These are phyloP conservation scores for Chionis minor DNA, from an alignment of 2,113 vertebrate species.

Conservation along the genomic window DNA sequence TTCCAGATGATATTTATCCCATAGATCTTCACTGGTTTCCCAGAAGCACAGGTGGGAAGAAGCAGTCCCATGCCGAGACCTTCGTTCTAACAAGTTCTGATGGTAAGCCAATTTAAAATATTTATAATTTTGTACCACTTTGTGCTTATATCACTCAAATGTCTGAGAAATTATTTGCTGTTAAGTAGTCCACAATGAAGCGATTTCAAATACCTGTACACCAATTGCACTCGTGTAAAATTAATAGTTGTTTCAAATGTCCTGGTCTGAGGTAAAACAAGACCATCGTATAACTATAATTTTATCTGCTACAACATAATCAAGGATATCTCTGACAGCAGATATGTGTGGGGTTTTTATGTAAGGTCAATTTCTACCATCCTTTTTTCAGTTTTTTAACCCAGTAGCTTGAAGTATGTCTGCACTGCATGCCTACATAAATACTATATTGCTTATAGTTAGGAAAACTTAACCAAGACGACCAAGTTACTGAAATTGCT, in stretches of 20 bases:
- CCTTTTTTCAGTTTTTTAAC: background rate
- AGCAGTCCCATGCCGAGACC: constrained; percentile 85
- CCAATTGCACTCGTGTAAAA: background rate
- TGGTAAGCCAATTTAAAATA: constrained; percentile 74
- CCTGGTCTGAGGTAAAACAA: too few relatives aligned
- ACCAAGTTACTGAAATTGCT: background rate
- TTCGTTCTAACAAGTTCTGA: constrained; percentile 95
- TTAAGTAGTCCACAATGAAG: background rate
- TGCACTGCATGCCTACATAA: background rate
- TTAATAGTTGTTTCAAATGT: background rate
- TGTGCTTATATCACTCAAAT: background rate
- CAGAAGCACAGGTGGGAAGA: constrained; percentile 85
- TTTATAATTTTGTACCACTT: background rate
- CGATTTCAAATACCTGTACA: background rate
- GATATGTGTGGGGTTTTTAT: background rate
- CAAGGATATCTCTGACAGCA: background rate
- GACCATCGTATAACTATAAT: background rate
- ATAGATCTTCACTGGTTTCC: constrained; percentile 94
- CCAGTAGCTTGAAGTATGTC: background rate
- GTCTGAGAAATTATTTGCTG: background rate
- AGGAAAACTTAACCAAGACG: background rate
- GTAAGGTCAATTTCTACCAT: background rate
- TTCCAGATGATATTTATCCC: constrained; percentile 89
- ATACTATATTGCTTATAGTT: background rate
- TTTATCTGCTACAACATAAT: background rate